Evolutionary conservation across 2,797 vertebrate species (phyloP), one percentile per base, ranked within the genome.

Genomic region (Brotula barbata): DNA sequence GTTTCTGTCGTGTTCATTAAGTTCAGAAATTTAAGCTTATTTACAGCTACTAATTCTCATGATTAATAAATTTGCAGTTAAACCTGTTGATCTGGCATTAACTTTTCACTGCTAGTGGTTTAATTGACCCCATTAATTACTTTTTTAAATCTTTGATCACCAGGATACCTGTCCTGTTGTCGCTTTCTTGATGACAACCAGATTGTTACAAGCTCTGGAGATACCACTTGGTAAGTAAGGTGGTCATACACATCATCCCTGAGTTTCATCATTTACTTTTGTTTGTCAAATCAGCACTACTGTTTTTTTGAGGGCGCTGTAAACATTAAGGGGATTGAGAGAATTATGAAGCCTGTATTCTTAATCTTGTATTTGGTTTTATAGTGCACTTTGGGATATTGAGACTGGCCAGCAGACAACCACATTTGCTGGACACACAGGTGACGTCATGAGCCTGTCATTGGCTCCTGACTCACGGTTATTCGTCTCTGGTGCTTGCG

Each of bases 131-230:
- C 51, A 17, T 36, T 39, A 44, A 31, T 60, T 55, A 6, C 5
- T 7, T 3, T 43, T 0, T 47, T 66, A 14, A 16, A 72, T 81
- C 7, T 71, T 3, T 78, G 58, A 46, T 68, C 77, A 62, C 45
- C 81, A 99, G 97, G 97, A 85, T 99, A 99, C 85, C 90, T 99
- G 88, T 99, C 97, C 83, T 99, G 97, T 88, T 99, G 97, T 92
- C 96, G 97, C 75, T 99, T 99, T 78, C 89, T 99, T 91, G 97
- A 99, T 88, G 97, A 99, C 93, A 99, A 99, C 94, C 97, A 99
- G 92, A 99, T 99, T 77, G 93, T 99, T 82, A 99, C 97, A 87
- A 99, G 97, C 90, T 99, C 97, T 89, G 97, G 97, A 54, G 97
- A 99, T 88, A 99, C 97, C 92, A 98, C 97, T 83, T 99, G 97